Conservation (phyloP, 2,888 invertebrate species). For the Erannis defoliaria region DNA sequence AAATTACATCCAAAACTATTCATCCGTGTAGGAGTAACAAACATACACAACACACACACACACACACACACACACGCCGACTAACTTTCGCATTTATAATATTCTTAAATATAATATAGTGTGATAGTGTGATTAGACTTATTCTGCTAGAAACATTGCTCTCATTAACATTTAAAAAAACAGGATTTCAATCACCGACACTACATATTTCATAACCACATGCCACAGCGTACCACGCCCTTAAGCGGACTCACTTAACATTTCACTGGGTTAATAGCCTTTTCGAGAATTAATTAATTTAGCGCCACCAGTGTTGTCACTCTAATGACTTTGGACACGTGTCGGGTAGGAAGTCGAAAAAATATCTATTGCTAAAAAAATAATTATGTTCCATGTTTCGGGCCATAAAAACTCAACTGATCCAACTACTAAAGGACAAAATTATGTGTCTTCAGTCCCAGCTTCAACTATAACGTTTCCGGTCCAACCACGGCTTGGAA, state of each 20-base stretch:
- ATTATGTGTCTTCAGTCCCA: too few relatives aligned
- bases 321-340: constrained; percentile 38
- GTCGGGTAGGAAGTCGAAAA: constrained; percentile 19
- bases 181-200: not conserved
- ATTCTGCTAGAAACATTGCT: too few relatives aligned
- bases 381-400: not conserved
- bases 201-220: constrained; percentile 5
- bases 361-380: not conserved
- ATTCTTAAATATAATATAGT: not conserved
- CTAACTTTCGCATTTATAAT: too few relatives aligned
- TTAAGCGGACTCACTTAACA: constrained; percentile 22
- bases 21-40: too few relatives aligned
- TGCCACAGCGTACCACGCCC: constrained; percentile 5
- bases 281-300: constrained; percentile 44
- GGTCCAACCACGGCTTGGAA: too few relatives aligned
- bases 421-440: too few relatives aligned
- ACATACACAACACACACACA: too few relatives aligned
- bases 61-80: too few relatives aligned
- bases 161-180: not conserved
- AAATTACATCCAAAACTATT: too few relatives aligned
- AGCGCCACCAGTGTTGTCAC: constrained; percentile 40
- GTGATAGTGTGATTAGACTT: too few relatives aligned
- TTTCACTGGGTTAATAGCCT: constrained; percentile 37
- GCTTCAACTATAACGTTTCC: too few relatives aligned
- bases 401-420: too few relatives aligned